A percentile compares a stretch with the other conserved stretches of the same genome.
Conservation (phyloP, 2,888 invertebrate genomes). For the Synergus gifuensis region DNA sequence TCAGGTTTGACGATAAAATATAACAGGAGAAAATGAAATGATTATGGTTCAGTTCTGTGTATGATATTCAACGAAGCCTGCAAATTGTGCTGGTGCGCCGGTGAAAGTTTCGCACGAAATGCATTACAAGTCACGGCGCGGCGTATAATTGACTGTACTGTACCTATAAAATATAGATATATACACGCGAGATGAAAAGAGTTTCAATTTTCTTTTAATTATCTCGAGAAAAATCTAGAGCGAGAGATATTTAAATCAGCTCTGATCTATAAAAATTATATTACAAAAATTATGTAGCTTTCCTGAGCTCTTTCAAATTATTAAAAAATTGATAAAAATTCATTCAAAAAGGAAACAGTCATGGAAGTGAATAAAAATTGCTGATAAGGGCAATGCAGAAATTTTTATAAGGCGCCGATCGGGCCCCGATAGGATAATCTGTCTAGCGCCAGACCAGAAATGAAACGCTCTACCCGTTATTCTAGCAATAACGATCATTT, state of each 20-base stretch:
- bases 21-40: slow-evolving; percentile 25
- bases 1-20: neutral
- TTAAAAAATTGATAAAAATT: no score
- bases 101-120: slow-evolving; percentile 37
- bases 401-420: no score
- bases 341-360: no score
- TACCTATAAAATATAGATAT: neutral
- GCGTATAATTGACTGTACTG: neutral
- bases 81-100: slow-evolving; percentile 29
- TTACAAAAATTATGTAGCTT: no score
- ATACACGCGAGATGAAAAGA: slow-evolving; percentile 18
- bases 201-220: slow-evolving; percentile 27
- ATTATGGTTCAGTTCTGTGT: neutral
- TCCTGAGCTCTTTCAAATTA: no score
- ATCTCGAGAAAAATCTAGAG: slow-evolving; percentile 22
- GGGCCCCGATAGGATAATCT: no score
- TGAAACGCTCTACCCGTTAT: no score
- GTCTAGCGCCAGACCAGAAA: no score
- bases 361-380: no score
- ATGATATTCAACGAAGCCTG: slow-evolving; percentile 23
- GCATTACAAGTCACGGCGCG: slow-evolving; percentile 22
- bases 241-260: neutral
- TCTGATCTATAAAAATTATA: no score
- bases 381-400: no score
- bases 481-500: no score